These are phyloP conservation scores for Sinhomidia bicolor DNA, from an alignment of 2,888 invertebrate genomes.

Conservation along the genomic window DNA sequence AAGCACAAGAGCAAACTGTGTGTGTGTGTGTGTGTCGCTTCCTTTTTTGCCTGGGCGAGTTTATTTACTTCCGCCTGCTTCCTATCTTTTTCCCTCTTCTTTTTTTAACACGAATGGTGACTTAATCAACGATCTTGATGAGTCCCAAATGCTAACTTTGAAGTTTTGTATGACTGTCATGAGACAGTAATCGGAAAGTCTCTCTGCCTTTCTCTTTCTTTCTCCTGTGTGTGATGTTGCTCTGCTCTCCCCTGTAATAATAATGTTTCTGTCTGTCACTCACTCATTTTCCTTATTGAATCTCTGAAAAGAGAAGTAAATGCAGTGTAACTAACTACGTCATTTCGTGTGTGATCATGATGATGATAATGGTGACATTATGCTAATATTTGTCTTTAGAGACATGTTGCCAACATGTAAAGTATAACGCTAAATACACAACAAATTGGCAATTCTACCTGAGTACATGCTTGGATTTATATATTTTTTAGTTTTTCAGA, in stretches of 20 bases:
- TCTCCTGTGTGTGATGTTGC: background rate
- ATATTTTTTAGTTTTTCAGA: too few species aligned
- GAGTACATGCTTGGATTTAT: too few species aligned
- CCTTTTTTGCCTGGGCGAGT: too few species aligned
- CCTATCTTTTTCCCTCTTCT: constrained; percentile 7
- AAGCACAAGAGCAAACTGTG: too few species aligned
- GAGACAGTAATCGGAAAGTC: constrained; percentile 45
- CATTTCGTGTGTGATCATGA: constrained; percentile 12
- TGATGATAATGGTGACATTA: constrained; percentile 49
- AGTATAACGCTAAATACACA: constrained; percentile 37
- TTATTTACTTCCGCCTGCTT: background rate
- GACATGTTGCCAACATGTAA: constrained; percentile 19
- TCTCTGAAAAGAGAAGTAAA: constrained; percentile 5
- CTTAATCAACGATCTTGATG: constrained; percentile 62
- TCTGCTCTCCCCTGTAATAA: background rate
- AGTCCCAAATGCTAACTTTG: constrained; percentile 49
- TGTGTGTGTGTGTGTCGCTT: too few species aligned
- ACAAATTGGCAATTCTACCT: constrained; percentile 48
- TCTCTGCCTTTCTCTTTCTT: background rate
- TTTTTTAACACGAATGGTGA: constrained; percentile 38
- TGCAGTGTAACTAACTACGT: too few species aligned
- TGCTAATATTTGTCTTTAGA: constrained; percentile 57
- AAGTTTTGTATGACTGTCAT: constrained; percentile 36
- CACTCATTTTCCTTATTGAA: constrained; percentile 32
- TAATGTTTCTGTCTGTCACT: background rate